These are phyloP conservation scores for Tromatobia lineatoria DNA, from an alignment of 2,888 invertebrate genomes.

Conservation along the genomic window DNA sequence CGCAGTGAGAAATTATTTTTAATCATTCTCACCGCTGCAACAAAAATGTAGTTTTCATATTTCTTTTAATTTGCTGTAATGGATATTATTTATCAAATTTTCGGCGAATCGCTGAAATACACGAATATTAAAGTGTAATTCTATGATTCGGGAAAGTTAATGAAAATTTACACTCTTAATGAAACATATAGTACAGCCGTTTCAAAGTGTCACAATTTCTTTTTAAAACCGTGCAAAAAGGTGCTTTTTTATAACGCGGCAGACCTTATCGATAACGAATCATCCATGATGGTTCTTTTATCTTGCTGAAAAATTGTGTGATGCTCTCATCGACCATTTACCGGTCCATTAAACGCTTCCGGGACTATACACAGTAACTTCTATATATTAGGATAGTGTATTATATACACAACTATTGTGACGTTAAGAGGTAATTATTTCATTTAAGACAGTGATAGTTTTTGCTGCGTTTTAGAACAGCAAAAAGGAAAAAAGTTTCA, in stretches of 20 bases:
- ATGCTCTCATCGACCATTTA: conserved; percentile 3
- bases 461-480: conserved; percentile 1
- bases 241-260: conserved; percentile 8
- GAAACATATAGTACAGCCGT: conserved; percentile 79
- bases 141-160: no score
- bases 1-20: no score
- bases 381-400: neutral
- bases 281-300: conserved; percentile 50
- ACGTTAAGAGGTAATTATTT: conserved; percentile 41
- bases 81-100: no score
- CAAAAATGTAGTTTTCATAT: no score
- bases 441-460: conserved; percentile 41
- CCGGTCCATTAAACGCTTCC: conserved; percentile 24
- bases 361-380: neutral
- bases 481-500: conserved; percentile 25
- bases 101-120: no score
- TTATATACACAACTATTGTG: conserved; percentile 15
- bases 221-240: conserved; percentile 55
- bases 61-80: no score
- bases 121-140: no score
- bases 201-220: conserved; percentile 70
- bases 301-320: conserved; percentile 4
- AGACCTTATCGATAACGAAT: no score
- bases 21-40: no score
- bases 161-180: conserved; percentile 75